Evolutionary conservation across 1,140 invertebrate species (phyloP).

Genomic region (Belonocnema kinseyi): DNA sequence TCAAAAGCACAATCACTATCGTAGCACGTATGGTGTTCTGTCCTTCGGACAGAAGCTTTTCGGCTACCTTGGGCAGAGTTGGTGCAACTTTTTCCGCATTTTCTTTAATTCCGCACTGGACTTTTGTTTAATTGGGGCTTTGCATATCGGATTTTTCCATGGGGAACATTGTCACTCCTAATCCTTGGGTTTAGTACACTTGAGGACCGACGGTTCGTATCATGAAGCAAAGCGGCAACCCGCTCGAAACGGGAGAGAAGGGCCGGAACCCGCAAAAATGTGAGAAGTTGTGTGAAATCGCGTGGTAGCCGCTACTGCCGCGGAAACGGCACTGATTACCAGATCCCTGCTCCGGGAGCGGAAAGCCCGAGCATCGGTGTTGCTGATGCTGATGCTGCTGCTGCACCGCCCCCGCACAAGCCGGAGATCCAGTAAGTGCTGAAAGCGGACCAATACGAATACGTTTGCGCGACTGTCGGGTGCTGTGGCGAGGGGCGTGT

Average conservation of each 20-base stretch:
- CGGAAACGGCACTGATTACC: constrained; percentile 76
- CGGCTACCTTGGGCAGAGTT: too few species aligned
- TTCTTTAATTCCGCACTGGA: too few species aligned
- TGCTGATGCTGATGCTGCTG: constrained; percentile 48
- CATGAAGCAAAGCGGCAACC: background rate
- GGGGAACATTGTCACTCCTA: background rate
- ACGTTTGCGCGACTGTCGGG: constrained; percentile 39
- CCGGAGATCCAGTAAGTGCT: constrained; percentile 61
- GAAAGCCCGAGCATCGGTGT: constrained; percentile 53
- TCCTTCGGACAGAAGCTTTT: background rate
- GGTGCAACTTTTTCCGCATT: too few species aligned
- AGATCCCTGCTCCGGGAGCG: constrained; percentile 57
- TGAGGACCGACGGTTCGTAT: background rate
- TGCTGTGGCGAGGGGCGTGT: constrained; percentile 34
- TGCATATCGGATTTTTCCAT: background rate
- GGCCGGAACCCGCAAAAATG: constrained; percentile 43
- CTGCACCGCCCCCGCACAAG: constrained; percentile 66
- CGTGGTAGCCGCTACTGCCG: constrained; percentile 71
- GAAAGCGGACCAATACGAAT: constrained; percentile 46
- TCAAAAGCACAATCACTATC: background rate
- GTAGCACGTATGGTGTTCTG: constrained; percentile 5
- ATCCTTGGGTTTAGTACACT: background rate
- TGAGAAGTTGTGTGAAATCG: constrained; percentile 59
- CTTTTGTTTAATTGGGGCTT: too few species aligned
- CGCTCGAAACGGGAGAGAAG: background rate